These are phyloP conservation scores for Siphamia tubifer DNA, from an alignment of 2,113 vertebrate species.

Conservation along the genomic window DNA sequence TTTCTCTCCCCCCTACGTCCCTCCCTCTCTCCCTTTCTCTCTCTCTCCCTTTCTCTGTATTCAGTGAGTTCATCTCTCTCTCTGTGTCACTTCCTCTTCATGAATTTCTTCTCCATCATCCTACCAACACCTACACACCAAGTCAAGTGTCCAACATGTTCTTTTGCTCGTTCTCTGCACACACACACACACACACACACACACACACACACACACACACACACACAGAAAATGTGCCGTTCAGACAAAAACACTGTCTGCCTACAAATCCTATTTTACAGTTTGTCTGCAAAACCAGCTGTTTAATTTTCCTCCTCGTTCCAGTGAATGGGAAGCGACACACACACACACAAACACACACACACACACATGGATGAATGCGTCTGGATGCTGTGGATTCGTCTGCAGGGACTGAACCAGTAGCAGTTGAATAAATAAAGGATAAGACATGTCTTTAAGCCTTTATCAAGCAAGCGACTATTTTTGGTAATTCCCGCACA, in stretches of 20 bases:
- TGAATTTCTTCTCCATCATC: not conserved
- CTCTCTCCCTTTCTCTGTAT: not conserved
- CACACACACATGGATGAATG: not conserved
- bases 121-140: constrained; percentile 15
- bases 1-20: not conserved
- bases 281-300: constrained; percentile 39
- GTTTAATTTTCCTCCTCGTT: constrained; percentile 30
- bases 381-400: not conserved
- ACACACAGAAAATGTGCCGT: not conserved
- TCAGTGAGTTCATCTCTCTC: not conserved
- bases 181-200: constrained; percentile 15
- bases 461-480: too few species aligned
- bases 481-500: too few species aligned
- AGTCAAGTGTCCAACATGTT: not conserved
- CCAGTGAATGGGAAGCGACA: constrained; percentile 26
- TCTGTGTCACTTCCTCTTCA: not conserved
- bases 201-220: constrained; percentile 25
- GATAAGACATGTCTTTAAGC: too few species aligned
- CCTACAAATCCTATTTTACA: constrained; percentile 62
- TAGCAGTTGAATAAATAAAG: too few species aligned
- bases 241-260: constrained; percentile 32
- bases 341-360: not conserved
- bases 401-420: too few species aligned
- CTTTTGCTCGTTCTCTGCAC: not conserved
- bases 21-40: not conserved